These are phyloP conservation scores for Alaudala cheleensis DNA, from an alignment of 2,113 vertebrate genomes.

Conservation along the genomic window DNA sequence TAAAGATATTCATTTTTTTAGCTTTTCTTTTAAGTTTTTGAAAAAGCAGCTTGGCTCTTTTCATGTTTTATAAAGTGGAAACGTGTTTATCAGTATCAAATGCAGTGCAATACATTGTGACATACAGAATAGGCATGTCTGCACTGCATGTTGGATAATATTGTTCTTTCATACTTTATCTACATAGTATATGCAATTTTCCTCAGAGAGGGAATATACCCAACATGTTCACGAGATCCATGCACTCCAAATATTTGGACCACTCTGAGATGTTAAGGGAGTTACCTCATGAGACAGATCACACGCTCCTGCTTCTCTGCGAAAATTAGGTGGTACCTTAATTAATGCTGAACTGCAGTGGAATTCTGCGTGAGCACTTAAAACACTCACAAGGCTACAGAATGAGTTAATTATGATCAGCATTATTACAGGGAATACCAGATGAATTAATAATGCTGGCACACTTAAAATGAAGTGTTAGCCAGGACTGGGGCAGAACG, in stretches of 20 bases:
- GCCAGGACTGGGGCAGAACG: constrained; percentile 40
- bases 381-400: constrained; percentile 52
- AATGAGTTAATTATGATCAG: constrained; percentile 73
- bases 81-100: not conserved
- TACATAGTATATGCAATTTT: not conserved
- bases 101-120: not conserved
- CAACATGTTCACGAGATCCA: not conserved
- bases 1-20: not conserved
- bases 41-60: not conserved
- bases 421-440: constrained; percentile 69
- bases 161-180: not conserved
- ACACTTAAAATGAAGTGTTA: constrained; percentile 66
- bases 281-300: constrained; percentile 16
- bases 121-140: not conserved
- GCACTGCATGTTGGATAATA: not conserved
- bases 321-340: constrained; percentile 68
- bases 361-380: constrained; percentile 66
- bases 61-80: not conserved
- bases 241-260: constrained; percentile 31
- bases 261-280: constrained; percentile 23
- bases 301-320: constrained; percentile 28
- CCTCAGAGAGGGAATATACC: not conserved
- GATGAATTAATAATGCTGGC: constrained; percentile 72
- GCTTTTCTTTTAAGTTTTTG: not conserved
- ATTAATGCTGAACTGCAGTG: constrained; percentile 70